Conservation (phyloP, 2,888 invertebrate species). For the Acronicta aceris region DNA sequence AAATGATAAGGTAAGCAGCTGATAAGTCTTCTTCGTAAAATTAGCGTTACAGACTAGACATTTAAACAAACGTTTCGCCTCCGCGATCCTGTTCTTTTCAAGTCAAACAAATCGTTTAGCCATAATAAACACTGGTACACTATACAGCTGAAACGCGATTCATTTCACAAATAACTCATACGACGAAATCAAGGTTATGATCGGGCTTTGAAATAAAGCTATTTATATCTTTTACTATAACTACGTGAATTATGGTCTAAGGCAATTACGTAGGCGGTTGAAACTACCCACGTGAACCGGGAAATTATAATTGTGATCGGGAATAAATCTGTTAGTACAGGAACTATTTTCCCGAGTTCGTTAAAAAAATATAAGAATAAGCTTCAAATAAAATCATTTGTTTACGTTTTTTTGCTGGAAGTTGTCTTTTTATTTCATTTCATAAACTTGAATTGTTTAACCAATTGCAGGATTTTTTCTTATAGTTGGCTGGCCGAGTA, state of each 20-base stretch:
- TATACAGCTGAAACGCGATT: conserved; percentile 2
- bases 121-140: conserved; percentile 17
- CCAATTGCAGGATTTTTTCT: too few species aligned
- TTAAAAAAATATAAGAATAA: too few species aligned
- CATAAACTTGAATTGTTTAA: too few species aligned
- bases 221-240: conserved; percentile 53
- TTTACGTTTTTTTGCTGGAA: too few species aligned
- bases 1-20: too few species aligned
- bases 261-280: conserved; percentile 16
- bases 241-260: conserved; percentile 23
- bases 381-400: too few species aligned
- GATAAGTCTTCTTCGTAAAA: too few species aligned
- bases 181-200: conserved; percentile 41
- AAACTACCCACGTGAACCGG: conserved; percentile 2
- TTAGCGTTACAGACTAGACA: neutral
- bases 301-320: conserved; percentile 4
- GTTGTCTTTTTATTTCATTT: too few species aligned
- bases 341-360: neutral
- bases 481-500: too few species aligned
- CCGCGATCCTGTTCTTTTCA: conserved; percentile 9
- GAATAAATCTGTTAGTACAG: neutral
- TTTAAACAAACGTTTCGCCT: conserved; percentile 1
- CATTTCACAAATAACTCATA: conserved; percentile 14
- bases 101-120: conserved; percentile 10
- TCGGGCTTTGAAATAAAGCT: conserved; percentile 36